Conservation (phyloP, 2,888 invertebrate genomes). For the Gari tellinella region DNA sequence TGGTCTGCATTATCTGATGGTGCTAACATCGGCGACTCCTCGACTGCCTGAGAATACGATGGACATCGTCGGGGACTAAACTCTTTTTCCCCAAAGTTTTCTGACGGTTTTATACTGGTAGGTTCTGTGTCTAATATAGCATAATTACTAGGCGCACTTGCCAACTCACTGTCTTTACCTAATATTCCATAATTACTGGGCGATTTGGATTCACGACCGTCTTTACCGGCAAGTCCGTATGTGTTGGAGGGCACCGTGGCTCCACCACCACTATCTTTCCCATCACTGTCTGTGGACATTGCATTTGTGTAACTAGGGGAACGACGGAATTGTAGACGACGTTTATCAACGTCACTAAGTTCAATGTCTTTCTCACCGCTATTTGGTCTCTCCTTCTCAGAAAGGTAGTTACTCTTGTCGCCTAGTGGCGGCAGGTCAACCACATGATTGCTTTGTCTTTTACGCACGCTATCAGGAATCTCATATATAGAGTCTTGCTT, state of each 20-base stretch:
- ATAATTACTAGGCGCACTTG: too few relatives aligned
- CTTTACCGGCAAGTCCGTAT: slow-evolving; percentile 3
- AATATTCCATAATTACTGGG: background rate
- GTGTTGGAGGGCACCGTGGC: background rate
- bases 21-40: slow-evolving; percentile 43
- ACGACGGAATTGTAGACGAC: slow-evolving; percentile 59
- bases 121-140: slow-evolving; percentile 1
- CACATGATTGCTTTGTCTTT: slow-evolving; percentile 1
- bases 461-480: slow-evolving; percentile 18
- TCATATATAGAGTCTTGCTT: slow-evolving; percentile 7
- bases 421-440: slow-evolving; percentile 8
- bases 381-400: slow-evolving; percentile 7
- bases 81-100: background rate
- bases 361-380: slow-evolving; percentile 24
- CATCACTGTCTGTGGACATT: slow-evolving; percentile 53
- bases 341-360: slow-evolving; percentile 51
- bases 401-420: too few relatives aligned
- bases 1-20: slow-evolving; percentile 1
- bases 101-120: slow-evolving; percentile 5
- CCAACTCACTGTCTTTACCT: background rate
- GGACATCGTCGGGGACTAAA: slow-evolving; percentile 51
- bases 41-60: slow-evolving; percentile 59
- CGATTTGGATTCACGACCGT: background rate
- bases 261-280: slow-evolving; percentile 3
- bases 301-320: slow-evolving; percentile 75